Percentiles rank a stretch among this genome's conserved stretches.
phyloP scores from a whole-genome alignment of 2,888 invertebrate species.

The Platerodrilus igneus region DNA sequence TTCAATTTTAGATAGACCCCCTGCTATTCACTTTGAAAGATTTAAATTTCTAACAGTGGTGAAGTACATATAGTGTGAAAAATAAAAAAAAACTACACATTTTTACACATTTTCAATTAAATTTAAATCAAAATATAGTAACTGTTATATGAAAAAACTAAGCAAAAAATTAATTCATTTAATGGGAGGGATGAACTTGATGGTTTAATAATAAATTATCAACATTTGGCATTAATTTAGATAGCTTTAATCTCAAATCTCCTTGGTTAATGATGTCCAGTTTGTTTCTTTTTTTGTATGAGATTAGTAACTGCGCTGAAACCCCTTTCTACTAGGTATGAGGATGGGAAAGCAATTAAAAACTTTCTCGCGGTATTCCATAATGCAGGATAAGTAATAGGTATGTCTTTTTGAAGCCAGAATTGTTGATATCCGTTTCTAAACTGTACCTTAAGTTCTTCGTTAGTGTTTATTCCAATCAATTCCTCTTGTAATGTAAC shows the following conservation, averaged over 20 bases:
- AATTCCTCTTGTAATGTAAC: constrained; percentile 29
- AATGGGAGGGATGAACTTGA: constrained; percentile 29
- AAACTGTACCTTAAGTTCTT: constrained; percentile 31
- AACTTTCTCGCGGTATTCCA: constrained; percentile 28
- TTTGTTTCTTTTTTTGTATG: constrained; percentile 25
- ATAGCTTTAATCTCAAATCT: constrained; percentile 31
- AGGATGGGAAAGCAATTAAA: constrained; percentile 28
- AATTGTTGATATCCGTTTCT: constrained; percentile 31
- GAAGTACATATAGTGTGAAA: constrained; percentile 6
- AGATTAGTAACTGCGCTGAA: constrained; percentile 26
- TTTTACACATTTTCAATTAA: constrained; percentile 20
- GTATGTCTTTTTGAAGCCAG: constrained; percentile 28
- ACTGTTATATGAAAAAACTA: constrained; percentile 20
- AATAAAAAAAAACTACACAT: constrained; percentile 17
- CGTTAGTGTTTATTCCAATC: constrained; percentile 27
- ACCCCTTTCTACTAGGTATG: constrained; percentile 28
- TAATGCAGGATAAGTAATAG: constrained; percentile 28
- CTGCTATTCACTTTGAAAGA: constrained; percentile 5
- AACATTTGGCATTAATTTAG: constrained; percentile 31
- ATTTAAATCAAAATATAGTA: constrained; percentile 21
- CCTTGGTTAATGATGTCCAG: constrained; percentile 25
- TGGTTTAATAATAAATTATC: constrained; percentile 30
- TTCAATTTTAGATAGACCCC: constrained; percentile 15
- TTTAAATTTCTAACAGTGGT: no score
- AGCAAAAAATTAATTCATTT: constrained; percentile 27